Conservation (phyloP, 2,113 vertebrate species). For the Gasterosteus aculeatus region DNA sequence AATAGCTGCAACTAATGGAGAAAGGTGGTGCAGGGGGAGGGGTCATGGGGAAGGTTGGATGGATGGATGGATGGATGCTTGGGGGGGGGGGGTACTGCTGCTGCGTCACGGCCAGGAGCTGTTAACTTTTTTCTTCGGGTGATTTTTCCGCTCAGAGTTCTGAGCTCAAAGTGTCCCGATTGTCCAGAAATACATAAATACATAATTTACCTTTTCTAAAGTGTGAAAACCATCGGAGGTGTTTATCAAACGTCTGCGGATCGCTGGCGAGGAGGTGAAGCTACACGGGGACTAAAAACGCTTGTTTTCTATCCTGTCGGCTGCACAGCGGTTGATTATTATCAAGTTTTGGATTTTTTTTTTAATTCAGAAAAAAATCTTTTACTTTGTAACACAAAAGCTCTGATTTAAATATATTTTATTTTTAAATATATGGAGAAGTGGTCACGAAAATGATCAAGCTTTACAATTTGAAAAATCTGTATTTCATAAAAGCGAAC, state of each 20-base stretch:
- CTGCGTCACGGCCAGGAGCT: constrained; percentile 11
- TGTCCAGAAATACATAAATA: constrained; percentile 24
- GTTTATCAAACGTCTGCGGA: neutral
- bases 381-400: neutral
- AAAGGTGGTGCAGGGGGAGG: constrained; percentile 70
- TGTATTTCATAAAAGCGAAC: too few relatives aligned
- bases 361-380: neutral
- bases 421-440: too few relatives aligned
- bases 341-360: neutral
- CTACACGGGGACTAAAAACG: neutral
- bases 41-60: constrained; percentile 43
- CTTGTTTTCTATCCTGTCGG: neutral
- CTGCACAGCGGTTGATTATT: neutral
- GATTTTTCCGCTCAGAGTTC: constrained; percentile 18
- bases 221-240: neutral
- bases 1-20: constrained; percentile 72
- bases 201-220: neutral
- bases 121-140: constrained; percentile 18
- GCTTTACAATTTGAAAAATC: neutral
- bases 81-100: neutral
- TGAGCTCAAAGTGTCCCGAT: constrained; percentile 17
- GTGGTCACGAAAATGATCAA: neutral
- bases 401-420: neutral
- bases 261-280: neutral
- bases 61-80: neutral